These are phyloP conservation scores for Calameuta idolon DNA, from an alignment of 2,888 invertebrate species.

Conservation along the genomic window DNA sequence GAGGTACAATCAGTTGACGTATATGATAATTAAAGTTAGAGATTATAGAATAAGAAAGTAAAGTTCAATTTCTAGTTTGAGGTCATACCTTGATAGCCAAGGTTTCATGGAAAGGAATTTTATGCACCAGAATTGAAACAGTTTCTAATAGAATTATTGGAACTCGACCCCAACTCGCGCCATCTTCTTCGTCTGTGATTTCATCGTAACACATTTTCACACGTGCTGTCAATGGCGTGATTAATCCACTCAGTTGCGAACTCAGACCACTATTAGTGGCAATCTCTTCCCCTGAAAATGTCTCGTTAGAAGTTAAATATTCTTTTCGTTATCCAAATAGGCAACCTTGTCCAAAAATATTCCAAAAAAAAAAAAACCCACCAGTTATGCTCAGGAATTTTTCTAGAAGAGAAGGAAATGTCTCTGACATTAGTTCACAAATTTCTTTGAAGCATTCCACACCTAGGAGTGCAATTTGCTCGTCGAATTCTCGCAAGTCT, in stretches of 20 bases:
- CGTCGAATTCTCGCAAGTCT: constrained; percentile 72
- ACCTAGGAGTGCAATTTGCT: constrained; percentile 69
- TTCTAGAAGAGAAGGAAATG: constrained; percentile 60
- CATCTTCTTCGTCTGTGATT: constrained; percentile 32
- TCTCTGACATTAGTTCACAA: constrained; percentile 59
- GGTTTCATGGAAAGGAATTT: constrained; percentile 45
- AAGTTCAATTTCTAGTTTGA: background rate
- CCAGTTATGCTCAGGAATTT: constrained; percentile 66
- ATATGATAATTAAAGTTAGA: background rate
- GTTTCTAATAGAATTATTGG: constrained; percentile 51
- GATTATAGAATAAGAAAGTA: background rate
- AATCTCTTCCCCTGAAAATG: background rate
- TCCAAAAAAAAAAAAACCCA: background rate
- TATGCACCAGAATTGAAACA: constrained; percentile 48
- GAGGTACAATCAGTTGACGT: background rate
- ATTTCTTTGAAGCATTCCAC: constrained; percentile 72
- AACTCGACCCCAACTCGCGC: constrained; percentile 35
- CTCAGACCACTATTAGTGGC: constrained; percentile 27
- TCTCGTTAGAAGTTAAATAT: background rate
- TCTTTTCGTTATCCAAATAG: background rate
- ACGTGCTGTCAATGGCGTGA: constrained; percentile 40
- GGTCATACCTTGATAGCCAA: background rate
- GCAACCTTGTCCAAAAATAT: background rate
- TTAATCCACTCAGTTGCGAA: constrained; percentile 42
- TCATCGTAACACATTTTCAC: constrained; percentile 41